These are phyloP conservation scores for Pachymerium ferrugineum DNA, from an alignment of 2,888 invertebrate genomes.

Conservation along the genomic window DNA sequence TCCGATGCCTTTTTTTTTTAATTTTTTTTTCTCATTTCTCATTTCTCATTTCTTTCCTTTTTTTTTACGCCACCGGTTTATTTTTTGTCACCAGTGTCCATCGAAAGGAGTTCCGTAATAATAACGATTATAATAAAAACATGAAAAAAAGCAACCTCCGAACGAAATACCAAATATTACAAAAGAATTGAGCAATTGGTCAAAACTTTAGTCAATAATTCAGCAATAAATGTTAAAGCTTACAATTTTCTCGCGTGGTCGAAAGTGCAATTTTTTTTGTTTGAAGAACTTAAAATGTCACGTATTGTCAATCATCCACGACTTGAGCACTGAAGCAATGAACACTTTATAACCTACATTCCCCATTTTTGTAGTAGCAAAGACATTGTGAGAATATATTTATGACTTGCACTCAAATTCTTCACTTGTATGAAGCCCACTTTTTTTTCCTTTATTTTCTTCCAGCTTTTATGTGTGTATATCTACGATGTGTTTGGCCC, in stretches of 20 bases:
- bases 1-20: background rate
- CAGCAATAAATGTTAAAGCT: background rate
- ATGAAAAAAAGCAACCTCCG: background rate
- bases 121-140: background rate
- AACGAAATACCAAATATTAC: background rate
- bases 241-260: background rate
- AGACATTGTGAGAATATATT: conserved; percentile 21
- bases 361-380: background rate
- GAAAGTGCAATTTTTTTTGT: background rate
- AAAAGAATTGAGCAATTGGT: background rate
- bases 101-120: too few relatives aligned
- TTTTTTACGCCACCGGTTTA: too few relatives aligned
- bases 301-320: background rate
- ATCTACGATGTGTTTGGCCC: background rate
- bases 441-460: background rate
- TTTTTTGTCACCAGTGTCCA: too few relatives aligned
- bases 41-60: too few relatives aligned
- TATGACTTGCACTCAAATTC: conserved; percentile 14
- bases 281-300: background rate
- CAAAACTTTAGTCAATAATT: background rate
- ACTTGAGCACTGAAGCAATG: conserved; percentile 9
- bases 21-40: background rate
- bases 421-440: background rate
- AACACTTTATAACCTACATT: background rate
- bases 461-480: background rate